phyloP scores from a whole-genome alignment of 2,113 vertebrate species.

The Eptesicus fuscus region DNA sequence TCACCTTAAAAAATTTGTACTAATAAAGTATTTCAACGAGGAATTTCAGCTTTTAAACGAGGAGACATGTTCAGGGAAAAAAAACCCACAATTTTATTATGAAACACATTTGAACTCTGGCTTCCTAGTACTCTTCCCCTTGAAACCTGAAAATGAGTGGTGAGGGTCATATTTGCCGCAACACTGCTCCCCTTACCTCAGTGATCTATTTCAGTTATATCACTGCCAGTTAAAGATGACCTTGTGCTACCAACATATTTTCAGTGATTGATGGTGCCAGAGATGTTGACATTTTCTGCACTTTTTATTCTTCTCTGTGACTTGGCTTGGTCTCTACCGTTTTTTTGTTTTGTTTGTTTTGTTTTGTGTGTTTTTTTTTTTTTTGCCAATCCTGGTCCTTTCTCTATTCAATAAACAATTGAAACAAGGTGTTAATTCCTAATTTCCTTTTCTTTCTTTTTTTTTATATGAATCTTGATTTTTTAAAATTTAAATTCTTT shows the following conservation, averaged over 20 bases:
- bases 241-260: neutral
- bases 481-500: too few species aligned
- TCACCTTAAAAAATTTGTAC: neutral
- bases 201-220: neutral
- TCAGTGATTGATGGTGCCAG: neutral
- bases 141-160: neutral
- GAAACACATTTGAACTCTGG: neutral
- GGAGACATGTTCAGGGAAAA: neutral
- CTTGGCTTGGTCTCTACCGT: neutral
- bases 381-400: neutral
- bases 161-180: neutral
- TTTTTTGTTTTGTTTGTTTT: too few species aligned
- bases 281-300: neutral
- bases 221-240: neutral
- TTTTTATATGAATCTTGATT: too few species aligned
- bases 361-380: too few species aligned
- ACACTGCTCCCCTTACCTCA: neutral
- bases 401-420: neutral
- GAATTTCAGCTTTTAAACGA: slow-evolving; percentile 13
- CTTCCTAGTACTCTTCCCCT: neutral
- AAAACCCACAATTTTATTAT: neutral
- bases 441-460: neutral
- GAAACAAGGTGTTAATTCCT: neutral
- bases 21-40: neutral
- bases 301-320: neutral